Evolutionary conservation across 2,888 invertebrate genomes (phyloP), one percentile per base, ranked within the genome.

Genomic region (Catocala nupta): DNA sequence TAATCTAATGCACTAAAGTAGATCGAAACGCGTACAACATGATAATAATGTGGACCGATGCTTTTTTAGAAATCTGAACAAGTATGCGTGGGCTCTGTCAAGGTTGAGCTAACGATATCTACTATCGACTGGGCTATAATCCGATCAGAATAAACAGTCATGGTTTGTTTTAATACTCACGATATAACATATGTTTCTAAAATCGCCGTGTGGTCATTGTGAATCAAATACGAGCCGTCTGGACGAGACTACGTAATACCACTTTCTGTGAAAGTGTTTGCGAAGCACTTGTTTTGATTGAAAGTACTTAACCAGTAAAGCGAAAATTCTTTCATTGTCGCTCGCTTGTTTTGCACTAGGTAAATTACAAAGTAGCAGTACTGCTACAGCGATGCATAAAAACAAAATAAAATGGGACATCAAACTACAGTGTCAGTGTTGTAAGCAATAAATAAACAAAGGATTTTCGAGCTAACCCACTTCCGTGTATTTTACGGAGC

Each of bases 11-110:
- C 45, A 60, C 51, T 51, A 54, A 44, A 55, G n/a, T 45, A 50
- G 58, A 64, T 57, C 60, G 49, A 59, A 65, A 60, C 55, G 52
- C 43, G 5, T 55, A 59, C 55, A 63, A 62, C 59, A 61, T 54
- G 64, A 57, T 59, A 49, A 63, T 69, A 60, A 67, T 53, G 63
- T 59, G 52, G 54, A 58, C 39, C n/a, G 50, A 55, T 64, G 63
- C 61, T 66, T 77, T 73, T 78, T 71, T 71, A 76, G 68, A 68
- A 76, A 77, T 51, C 58, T 74, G 61, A 76, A 71, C 65, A 67
- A 73, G 68, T 65, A 66, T 62, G 78, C 75, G 84, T 84, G 75
- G 83, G 84, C 57, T 65, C 50, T 57, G 66, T 71, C 80, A 78
- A 82, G 81, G 82, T 60, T 73, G 66, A 65, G 13, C 57, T 43